Conservation (phyloP, 2,888 invertebrate genomes). For the Azorinus chamasolen region DNA sequence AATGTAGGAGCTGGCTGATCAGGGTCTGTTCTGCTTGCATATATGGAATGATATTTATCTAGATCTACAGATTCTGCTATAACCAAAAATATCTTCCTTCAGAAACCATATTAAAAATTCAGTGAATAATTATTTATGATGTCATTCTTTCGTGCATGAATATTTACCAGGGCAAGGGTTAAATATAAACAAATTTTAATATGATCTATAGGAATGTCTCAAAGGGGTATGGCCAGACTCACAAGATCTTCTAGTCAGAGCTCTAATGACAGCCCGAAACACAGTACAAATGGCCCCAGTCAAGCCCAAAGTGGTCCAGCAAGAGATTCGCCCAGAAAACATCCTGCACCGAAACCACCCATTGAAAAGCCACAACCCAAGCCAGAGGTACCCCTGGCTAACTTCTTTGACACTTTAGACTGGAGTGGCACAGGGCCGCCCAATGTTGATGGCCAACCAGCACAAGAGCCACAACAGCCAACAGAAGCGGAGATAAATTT, state of each 20-base stretch:
- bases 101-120: no score
- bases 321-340: conserved; percentile 18
- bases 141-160: no score
- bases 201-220: conserved; percentile 81
- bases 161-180: no score
- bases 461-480: conserved; percentile 33
- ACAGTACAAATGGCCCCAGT: conserved; percentile 31
- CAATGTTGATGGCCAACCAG: conserved; percentile 18
- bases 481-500: conserved; percentile 65
- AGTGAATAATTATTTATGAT: no score
- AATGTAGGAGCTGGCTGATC: no score
- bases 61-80: no score
- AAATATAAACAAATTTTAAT: no score
- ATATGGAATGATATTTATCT: no score
- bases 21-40: no score
- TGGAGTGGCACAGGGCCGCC: conserved; percentile 42
- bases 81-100: no score
- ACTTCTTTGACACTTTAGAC: conserved; percentile 68
- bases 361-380: conserved; percentile 28
- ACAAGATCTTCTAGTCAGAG: conserved; percentile 75
- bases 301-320: not conserved
- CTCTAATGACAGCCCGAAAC: conserved; percentile 72
- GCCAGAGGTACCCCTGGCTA: conserved; percentile 41
- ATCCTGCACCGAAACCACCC: conserved; percentile 65
- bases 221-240: conserved; percentile 74